Evolutionary conservation across 2,888 invertebrate species (phyloP).

Genomic region (Drosophila acutilabella): DNA sequence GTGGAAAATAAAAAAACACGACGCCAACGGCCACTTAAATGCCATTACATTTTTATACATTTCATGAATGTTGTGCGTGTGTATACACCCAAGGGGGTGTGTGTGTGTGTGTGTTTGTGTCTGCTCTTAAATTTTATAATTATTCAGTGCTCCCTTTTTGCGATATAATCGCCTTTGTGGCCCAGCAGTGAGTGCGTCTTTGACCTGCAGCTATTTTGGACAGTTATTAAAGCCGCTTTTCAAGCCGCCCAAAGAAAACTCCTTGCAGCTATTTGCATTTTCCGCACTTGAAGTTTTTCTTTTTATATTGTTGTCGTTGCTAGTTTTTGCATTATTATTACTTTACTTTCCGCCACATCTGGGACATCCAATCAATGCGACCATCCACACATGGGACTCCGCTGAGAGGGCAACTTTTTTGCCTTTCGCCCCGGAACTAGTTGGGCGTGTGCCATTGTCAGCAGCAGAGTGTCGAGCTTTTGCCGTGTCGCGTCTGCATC

Average conservation of each 20-base stretch:
- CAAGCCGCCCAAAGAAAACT: constrained; percentile 32
- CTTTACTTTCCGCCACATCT: constrained; percentile 36
- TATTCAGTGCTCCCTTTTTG: constrained; percentile 69
- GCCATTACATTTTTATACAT: constrained; percentile 80
- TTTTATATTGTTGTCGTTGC: constrained; percentile 16
- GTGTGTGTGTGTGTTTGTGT: constrained; percentile 14
- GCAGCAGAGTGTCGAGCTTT: constrained; percentile 21
- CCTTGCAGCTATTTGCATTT: constrained; percentile 62
- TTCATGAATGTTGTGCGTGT: constrained; percentile 58
- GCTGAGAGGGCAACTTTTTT: constrained; percentile 18
- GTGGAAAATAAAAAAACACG: constrained; percentile 42
- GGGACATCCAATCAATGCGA: constrained; percentile 54
- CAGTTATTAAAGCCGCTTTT: constrained; percentile 56
- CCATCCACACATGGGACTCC: constrained; percentile 39
- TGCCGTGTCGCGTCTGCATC: constrained; percentile 67
- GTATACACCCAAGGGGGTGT: constrained; percentile 1
- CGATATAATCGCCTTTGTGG: constrained; percentile 65
- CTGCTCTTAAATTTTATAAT: constrained; percentile 71
- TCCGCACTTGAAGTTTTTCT: constrained; percentile 40
- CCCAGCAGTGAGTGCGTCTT: constrained; percentile 13
- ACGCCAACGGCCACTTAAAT: constrained; percentile 77
- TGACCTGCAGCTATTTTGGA: constrained; percentile 66
- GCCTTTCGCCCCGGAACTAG: constrained; percentile 26
- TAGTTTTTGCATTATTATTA: constrained; percentile 57
- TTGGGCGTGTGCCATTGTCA: constrained; percentile 45